These are phyloP conservation scores for Nebria salina DNA, from an alignment of 2,888 invertebrate species.

Conservation along the genomic window DNA sequence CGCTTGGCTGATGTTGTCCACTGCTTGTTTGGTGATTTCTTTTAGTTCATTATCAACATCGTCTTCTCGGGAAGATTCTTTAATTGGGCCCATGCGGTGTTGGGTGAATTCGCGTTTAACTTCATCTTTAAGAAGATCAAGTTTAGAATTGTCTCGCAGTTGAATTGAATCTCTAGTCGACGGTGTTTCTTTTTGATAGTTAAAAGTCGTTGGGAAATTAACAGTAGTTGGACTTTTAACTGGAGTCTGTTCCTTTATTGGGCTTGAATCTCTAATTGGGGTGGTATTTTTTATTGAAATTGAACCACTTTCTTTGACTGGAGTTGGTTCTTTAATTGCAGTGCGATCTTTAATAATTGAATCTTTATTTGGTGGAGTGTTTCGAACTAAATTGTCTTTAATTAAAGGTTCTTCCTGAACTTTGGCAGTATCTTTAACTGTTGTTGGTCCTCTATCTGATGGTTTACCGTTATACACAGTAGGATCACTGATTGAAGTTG, in stretches of 20 bases:
- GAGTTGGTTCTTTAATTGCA: background rate
- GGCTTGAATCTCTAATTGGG: background rate
- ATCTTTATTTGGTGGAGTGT: background rate
- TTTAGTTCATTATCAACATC: constrained; percentile 58
- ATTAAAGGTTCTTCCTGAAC: background rate
- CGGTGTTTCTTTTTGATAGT: background rate
- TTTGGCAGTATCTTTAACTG: background rate
- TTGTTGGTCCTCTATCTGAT: background rate
- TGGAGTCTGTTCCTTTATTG: too few species aligned
- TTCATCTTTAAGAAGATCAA: constrained; percentile 36
- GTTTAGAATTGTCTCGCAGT: constrained; percentile 44
- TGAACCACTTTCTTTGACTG: too few species aligned
- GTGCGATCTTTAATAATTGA: background rate
- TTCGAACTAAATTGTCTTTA: background rate
- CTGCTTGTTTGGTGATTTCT: constrained; percentile 68
- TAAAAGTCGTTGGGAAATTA: background rate
- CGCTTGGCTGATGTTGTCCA: constrained; percentile 75
- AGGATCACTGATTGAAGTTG: background rate
- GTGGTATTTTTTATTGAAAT: background rate
- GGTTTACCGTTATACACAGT: background rate
- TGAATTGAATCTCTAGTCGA: constrained; percentile 42
- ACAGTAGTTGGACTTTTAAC: background rate
- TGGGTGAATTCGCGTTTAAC: constrained; percentile 49
- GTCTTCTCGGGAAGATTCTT: constrained; percentile 37
- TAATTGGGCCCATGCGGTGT: constrained; percentile 48